These are phyloP conservation scores for Clarias macrocephalus DNA, from an alignment of 2,113 vertebrate species.

Conservation along the genomic window DNA sequence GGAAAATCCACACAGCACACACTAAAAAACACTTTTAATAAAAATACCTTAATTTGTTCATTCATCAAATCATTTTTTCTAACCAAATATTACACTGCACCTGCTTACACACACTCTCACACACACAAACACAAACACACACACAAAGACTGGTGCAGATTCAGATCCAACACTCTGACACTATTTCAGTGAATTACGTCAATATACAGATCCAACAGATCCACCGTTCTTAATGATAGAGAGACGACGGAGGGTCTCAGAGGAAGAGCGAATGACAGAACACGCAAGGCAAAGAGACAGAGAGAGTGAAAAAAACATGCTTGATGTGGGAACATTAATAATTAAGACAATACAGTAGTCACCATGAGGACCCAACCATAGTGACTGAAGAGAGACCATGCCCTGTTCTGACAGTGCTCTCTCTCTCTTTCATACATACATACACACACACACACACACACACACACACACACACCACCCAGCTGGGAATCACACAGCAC, in stretches of 20 bases:
- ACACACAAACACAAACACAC: slow-evolving; percentile 1
- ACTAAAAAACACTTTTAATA: not conserved
- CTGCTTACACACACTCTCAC: slow-evolving; percentile 9
- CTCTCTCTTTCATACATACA: slow-evolving; percentile 42
- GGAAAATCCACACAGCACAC: not conserved
- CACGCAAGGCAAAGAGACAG: not conserved
- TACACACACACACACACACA: slow-evolving; percentile 41
- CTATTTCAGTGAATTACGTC: slow-evolving; percentile 25
- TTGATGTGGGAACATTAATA: slow-evolving; percentile 57
- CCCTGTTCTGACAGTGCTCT: slow-evolving; percentile 42
- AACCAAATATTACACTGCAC: slow-evolving; percentile 24
- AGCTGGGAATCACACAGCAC: slow-evolving; percentile 36
- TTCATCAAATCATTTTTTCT: not conserved
- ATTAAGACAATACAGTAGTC: slow-evolving; percentile 52
- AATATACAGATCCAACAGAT: slow-evolving; percentile 42
- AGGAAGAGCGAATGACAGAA: slow-evolving; percentile 11
- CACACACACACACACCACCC: slow-evolving; percentile 33
- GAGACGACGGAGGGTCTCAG: slow-evolving; percentile 32
- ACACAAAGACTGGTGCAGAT: slow-evolving; percentile 23
- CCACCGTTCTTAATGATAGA: slow-evolving; percentile 43
- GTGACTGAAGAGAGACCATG: slow-evolving; percentile 37
- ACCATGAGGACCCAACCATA: slow-evolving; percentile 14
- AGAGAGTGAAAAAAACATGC: slow-evolving; percentile 37
- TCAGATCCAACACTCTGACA: slow-evolving; percentile 33
- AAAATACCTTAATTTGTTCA: not conserved